Percentiles rank a stretch among this genome's conserved stretches.
Conservation (phyloP, 1,140 invertebrate species). For the Odontomachus brunneus region DNA sequence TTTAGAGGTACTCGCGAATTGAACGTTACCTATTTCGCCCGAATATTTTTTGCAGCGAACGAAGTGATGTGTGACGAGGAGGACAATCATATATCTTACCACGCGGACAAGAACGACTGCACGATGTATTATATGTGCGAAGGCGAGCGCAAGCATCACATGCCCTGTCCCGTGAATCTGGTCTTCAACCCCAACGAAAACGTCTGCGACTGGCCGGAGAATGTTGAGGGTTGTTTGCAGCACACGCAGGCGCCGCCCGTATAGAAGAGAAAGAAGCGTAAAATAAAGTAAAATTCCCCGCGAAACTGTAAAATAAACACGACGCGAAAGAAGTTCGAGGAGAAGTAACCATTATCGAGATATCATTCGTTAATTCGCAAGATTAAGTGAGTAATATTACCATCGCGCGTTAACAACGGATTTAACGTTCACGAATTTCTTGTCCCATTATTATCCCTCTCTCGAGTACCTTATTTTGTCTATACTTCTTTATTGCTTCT, state of each 20-base stretch:
- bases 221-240: slow-evolving; percentile 94
- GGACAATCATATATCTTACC: slow-evolving; percentile 97
- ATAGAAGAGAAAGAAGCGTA: slow-evolving; percentile 60
- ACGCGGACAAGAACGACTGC: slow-evolving; percentile 95
- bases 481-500: slow-evolving; percentile 2
- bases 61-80: slow-evolving; percentile 96
- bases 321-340: slow-evolving; percentile 6
- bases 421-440: slow-evolving; percentile 7
- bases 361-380: slow-evolving; percentile 25
- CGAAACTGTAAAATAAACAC: slow-evolving; percentile 56
- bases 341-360: slow-evolving; percentile 36
- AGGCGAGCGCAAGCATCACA: slow-evolving; percentile 97
- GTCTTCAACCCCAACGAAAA: slow-evolving; percentile 97
- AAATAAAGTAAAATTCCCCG: slow-evolving; percentile 17
- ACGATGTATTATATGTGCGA: slow-evolving; percentile 98
- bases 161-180: slow-evolving; percentile 97
- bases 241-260: slow-evolving; percentile 92
- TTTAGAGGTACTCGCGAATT: too few relatives aligned
- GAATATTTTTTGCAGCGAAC: slow-evolving; percentile 88
- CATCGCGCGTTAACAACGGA: slow-evolving; percentile 21
- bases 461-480: not conserved
- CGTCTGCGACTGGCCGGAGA: slow-evolving; percentile 98
- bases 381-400: slow-evolving; percentile 10
- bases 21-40: too few relatives aligned
- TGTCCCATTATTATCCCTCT: not conserved